These are phyloP conservation scores for Ispidina lecontei DNA, from an alignment of 2,797 vertebrate species.

Conservation along the genomic window DNA sequence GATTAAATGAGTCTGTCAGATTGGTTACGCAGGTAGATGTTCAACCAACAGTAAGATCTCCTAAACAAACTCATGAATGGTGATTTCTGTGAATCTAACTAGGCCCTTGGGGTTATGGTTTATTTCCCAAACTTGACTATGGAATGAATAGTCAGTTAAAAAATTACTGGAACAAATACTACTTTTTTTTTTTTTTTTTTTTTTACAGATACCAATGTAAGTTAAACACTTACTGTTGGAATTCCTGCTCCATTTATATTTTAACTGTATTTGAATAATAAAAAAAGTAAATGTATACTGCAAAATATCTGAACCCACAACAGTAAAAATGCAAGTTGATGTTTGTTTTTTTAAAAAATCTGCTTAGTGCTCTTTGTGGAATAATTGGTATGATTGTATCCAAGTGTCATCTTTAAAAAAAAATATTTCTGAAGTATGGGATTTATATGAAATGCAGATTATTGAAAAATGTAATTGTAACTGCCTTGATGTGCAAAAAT, in stretches of 20 bases:
- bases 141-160: background rate
- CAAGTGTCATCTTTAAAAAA: background rate
- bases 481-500: background rate
- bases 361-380: background rate
- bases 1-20: background rate
- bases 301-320: background rate
- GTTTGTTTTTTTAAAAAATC: background rate
- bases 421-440: background rate
- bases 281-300: background rate
- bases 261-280: background rate
- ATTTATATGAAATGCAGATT: background rate
- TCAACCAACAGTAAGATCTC: background rate
- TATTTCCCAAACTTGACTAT: background rate
- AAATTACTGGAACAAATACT: background rate
- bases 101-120: background rate
- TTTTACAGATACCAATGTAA: background rate
- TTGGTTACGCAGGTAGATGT: background rate
- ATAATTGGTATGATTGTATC: background rate
- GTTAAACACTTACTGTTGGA: background rate
- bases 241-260: background rate
- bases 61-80: background rate
- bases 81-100: background rate
- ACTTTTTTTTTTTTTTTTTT: too few species aligned
- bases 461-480: background rate
- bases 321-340: background rate